Evolutionary conservation across 2,113 vertebrate species (phyloP), one percentile per base, ranked within the genome.

Genomic region (Archocentrus centrarchus): DNA sequence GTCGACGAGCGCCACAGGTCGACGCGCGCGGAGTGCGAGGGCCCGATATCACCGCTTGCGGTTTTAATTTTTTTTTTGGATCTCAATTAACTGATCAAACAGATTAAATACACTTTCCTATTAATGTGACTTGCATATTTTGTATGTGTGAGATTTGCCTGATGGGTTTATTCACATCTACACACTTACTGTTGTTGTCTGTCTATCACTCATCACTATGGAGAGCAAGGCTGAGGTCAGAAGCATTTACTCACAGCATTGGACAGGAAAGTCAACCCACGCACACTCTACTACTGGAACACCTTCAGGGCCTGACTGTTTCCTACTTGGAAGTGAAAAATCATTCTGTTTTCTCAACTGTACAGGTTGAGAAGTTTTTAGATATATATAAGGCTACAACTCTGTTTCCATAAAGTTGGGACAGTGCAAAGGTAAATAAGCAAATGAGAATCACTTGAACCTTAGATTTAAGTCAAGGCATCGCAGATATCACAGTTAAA

Each of bases 241-340:
- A 61, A 37, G 53, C 27, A 63, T 58, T 77, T 86, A 70, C 57
- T 81, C 35, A 11, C 59, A 62, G 35, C 30, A 32, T 59, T 62
- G 47, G 55, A 70, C 17, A 44, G 63, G 10, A 70, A 63, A 63
- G 61, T 60, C 76, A 84, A n/a, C 88, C 88, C 64, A 86, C 84
- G 75, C 86, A 82, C 59, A 75, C 59, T 75, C 27, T n/a, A 61
- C 78, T 58, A 80, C 66, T 79, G 73, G 41, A 64, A 89, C 73
- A 81, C 81, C 86, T 87, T 59, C 59, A 79, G 79, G 84, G 66
- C 55, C n/a, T 82, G 7, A 37, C 24, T 70, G 24, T 75, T 22
- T 85, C n/a, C 2, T 62, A 35, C 83, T 77, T 80, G 66, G 50
- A 81, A 44, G 7, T 11, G 2, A 79, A 83, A 62, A 63, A 22